These are phyloP conservation scores for Peucedramus taeniatus DNA, from an alignment of 2,113 vertebrate genomes.

Conservation along the genomic window DNA sequence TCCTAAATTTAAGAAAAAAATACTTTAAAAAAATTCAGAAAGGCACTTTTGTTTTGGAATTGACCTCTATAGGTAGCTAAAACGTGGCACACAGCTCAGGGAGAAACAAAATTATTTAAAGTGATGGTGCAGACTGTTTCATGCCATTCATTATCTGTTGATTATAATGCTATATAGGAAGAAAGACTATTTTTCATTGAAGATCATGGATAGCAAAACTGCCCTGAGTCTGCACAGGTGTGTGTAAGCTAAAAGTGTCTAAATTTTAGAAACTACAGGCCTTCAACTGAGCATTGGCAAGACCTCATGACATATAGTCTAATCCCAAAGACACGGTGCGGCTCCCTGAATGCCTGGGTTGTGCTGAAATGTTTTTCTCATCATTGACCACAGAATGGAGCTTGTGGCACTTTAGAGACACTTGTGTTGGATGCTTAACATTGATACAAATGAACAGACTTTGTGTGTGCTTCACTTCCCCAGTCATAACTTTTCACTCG, in stretches of 20 bases:
- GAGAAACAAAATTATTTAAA: not conserved
- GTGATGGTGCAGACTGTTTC: not conserved
- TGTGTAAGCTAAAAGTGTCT: not conserved
- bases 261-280: not conserved
- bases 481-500: rapidly evolving
- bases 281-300: not conserved
- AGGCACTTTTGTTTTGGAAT: not conserved
- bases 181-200: not conserved
- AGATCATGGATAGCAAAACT: not conserved
- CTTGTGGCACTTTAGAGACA: not conserved
- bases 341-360: not conserved
- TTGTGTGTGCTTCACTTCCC: not conserved
- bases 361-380: not conserved
- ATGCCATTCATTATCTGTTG: not conserved
- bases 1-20: not conserved
- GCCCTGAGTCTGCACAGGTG: too few species aligned
- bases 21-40: not conserved
- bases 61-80: not conserved
- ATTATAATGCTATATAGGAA: not conserved
- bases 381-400: not conserved
- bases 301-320: not conserved
- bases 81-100: not conserved
- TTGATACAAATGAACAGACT: not conserved
- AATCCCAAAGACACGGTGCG: not conserved
- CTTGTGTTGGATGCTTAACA: not conserved